These are phyloP conservation scores for Podiceps cristatus DNA, from an alignment of 2,113 vertebrate species.

Conservation along the genomic window DNA sequence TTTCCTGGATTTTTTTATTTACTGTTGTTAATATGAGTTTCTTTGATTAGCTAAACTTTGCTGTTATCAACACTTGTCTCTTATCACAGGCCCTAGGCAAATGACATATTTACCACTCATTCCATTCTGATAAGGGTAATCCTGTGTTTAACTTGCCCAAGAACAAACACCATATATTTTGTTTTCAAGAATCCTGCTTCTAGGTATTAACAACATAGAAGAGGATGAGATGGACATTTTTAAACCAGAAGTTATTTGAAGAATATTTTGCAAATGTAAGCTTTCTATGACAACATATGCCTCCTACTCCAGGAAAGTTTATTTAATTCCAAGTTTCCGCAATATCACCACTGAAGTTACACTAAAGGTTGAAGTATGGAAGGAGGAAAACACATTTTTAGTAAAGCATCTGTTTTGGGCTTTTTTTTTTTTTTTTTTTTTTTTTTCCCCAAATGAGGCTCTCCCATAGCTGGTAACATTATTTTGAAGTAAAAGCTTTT, in stretches of 20 bases:
- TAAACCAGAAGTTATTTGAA: neutral
- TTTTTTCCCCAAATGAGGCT: neutral
- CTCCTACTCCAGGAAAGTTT: conserved; percentile 36
- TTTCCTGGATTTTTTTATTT: conserved; percentile 73
- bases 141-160: conserved; percentile 77
- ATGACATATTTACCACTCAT: conserved; percentile 79
- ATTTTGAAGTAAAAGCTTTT: neutral
- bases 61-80: conserved; percentile 76
- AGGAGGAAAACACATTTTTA: neutral
- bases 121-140: conserved; percentile 79
- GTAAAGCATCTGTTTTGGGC: conserved; percentile 1
- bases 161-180: conserved; percentile 74
- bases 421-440: accelerated
- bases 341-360: neutral
- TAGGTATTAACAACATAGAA: conserved; percentile 63
- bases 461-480: neutral
- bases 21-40: conserved; percentile 72
- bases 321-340: neutral
- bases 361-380: neutral
- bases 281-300: neutral
- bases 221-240: conserved; percentile 38
- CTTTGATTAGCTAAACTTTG: conserved; percentile 77
- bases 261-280: neutral
- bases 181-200: conserved; percentile 72
- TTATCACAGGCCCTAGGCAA: conserved; percentile 74